Conservation (phyloP, 2,888 invertebrate genomes). For the Atethmia centrago region DNA sequence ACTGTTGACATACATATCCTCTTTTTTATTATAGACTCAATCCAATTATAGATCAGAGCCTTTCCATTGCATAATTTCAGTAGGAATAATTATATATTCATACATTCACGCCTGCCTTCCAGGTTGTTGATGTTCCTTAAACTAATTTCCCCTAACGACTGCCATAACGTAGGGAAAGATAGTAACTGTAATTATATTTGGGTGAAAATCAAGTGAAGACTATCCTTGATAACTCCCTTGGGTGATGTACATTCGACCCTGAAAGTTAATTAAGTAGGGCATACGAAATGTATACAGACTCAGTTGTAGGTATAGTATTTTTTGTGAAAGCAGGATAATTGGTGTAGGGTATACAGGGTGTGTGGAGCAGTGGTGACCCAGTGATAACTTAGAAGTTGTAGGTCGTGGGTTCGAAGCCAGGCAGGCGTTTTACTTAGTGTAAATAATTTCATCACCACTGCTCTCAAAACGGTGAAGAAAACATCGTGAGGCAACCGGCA, state of each 20-base stretch:
- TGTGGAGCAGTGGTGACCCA: too few species aligned
- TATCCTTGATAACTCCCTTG: conserved; percentile 60
- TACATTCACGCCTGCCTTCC: conserved; percentile 48
- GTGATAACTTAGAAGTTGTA: too few species aligned
- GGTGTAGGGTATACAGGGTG: background rate
- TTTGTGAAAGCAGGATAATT: conserved; percentile 29
- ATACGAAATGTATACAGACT: conserved; percentile 29
- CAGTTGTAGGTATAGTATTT: conserved; percentile 27
- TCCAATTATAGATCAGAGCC: conserved; percentile 30
- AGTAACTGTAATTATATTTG: conserved; percentile 69
- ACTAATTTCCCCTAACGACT: conserved; percentile 71
- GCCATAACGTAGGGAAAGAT: conserved; percentile 64
- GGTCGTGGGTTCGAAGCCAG: too few species aligned
- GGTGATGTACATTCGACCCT: conserved; percentile 57
- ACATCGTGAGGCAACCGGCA: too few species aligned
- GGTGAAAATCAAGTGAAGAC: conserved; percentile 65
- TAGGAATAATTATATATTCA: conserved; percentile 53
- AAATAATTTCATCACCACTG: too few species aligned
- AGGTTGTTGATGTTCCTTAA: conserved; percentile 64
- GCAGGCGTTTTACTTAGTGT: too few species aligned
- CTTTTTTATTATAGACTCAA: background rate
- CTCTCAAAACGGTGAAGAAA: too few species aligned
- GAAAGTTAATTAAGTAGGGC: conserved; percentile 64
- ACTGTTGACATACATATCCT: background rate
- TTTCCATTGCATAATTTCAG: conserved; percentile 35